Base-by-base conservation (phyloP, 2,888 invertebrate genomes). In the Phrixothrix hirtus region DNA sequence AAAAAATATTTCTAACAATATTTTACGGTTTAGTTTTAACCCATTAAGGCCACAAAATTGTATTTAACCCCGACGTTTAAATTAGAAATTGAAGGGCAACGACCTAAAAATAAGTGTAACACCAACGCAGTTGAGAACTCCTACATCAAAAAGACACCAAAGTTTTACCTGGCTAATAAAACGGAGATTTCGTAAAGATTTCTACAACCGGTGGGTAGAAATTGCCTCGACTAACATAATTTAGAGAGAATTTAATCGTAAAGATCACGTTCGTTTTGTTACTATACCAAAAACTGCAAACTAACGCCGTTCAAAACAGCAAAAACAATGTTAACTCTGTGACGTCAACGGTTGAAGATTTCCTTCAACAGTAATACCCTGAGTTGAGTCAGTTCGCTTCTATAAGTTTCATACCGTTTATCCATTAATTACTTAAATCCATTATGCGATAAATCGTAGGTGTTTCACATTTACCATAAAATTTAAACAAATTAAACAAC, bases 61-160 rank as follows among this genome's bases (percentile, higher is more conserved):
- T n/a, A n/a, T n/a, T n/a, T 41, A 41, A 41, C 41, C 41, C 41
- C 41, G 26, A 12, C 43, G 34, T 39, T 25, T 26, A 52, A 47
- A 53, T 42, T 47, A 42, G 31, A 46, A 52, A 52, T 46, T 53
- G 42, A 47, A 55, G 66, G 70, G 63, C 58, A 67, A 62, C 64
- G 71, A 71, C 70, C 71, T 61, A 66, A 63, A 70, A 69, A 65
- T 63, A 66, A 64, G 61, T 60, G 52, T 55, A 63, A 66, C 69
- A 67, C 71, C 71, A 70, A 70, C 70, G 68, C 70, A 63, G 57
- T 56, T 49, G 51, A 57, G 36, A 48, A 66, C 68, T 64, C 70
- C 71, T 63, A 71, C 71, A 66, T 58, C 53, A 44, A 44, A 38
- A 62, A 34, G 32, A 61, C 63, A 42, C 42, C 44, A 38, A 50